Evolutionary conservation across 2,113 vertebrate species (phyloP).

Genomic region (Neoarius graeffei): DNA sequence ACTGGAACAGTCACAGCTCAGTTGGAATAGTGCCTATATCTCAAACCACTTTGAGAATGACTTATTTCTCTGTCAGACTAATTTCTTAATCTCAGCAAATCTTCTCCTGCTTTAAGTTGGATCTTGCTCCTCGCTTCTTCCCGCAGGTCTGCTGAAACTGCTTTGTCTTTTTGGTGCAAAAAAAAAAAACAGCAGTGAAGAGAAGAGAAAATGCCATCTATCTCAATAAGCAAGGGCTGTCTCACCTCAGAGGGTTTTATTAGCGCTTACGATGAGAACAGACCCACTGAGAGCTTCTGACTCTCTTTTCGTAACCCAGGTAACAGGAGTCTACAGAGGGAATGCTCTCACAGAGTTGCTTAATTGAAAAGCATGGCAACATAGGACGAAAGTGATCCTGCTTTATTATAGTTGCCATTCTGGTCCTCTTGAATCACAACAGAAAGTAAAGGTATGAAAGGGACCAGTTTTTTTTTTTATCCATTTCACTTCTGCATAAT

Average conservation of each 20-base stretch:
- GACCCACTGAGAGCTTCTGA: background rate
- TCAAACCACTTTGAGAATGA: conserved; percentile 19
- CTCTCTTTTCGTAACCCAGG: background rate
- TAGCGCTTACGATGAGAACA: conserved; percentile 33
- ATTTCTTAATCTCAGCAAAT: conserved; percentile 33
- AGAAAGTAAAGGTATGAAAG: background rate
- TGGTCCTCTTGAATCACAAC: background rate
- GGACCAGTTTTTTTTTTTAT: background rate
- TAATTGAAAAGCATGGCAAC: background rate
- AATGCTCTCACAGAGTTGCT: background rate
- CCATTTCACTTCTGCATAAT: background rate
- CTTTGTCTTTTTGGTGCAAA: conserved; percentile 34
- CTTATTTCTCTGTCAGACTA: conserved; percentile 23
- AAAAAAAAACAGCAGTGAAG: background rate
- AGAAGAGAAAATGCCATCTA: conserved; percentile 40
- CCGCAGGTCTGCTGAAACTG: conserved; percentile 3
- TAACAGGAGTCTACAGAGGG: background rate
- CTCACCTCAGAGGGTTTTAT: conserved; percentile 24
- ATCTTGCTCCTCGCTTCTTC: background rate
- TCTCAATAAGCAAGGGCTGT: conserved; percentile 43
- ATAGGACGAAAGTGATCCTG: background rate
- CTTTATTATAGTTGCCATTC: background rate
- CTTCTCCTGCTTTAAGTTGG: conserved; percentile 7
- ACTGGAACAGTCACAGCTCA: conserved; percentile 11
- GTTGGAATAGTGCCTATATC: background rate